These are phyloP conservation scores for Papilio elwesi DNA, from an alignment of 2,888 invertebrate species.

Conservation along the genomic window DNA sequence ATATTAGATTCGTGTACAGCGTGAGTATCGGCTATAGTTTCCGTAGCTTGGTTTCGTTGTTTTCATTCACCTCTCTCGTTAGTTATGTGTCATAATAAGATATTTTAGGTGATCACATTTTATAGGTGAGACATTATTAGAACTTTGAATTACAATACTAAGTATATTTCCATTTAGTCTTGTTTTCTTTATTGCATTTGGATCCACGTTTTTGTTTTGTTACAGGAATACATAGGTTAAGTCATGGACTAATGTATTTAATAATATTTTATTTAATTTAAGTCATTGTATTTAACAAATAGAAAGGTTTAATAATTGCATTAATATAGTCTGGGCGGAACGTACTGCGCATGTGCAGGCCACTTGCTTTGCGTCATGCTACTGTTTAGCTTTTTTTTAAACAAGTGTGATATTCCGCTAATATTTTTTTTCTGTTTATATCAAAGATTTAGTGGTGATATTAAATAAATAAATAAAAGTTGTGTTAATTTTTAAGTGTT, in stretches of 20 bases:
- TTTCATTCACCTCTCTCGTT: slow-evolving; percentile 10
- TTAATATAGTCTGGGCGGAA: slow-evolving; percentile 55
- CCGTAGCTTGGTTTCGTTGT: slow-evolving; percentile 4
- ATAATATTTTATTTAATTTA: neutral
- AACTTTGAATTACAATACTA: neutral
- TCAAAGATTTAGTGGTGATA: no score
- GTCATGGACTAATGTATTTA: neutral
- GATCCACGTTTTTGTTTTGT: neutral
- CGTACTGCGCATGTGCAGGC: slow-evolving; percentile 50
- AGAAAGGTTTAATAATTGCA: slow-evolving; percentile 46
- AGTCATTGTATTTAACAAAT: neutral
- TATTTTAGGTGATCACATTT: neutral
- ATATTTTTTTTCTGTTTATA: no score
- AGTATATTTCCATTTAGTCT: neutral
- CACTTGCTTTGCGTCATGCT: slow-evolving; percentile 50
- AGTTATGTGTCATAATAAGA: neutral
- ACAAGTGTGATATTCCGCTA: neutral
- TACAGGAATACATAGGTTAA: neutral
- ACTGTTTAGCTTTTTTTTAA: slow-evolving; percentile 38
- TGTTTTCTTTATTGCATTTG: neutral
- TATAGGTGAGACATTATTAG: neutral
- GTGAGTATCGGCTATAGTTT: slow-evolving; percentile 61
- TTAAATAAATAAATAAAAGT: no score
- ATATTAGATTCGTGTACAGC: slow-evolving; percentile 54
- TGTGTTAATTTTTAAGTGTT: no score